Base-by-base conservation (phyloP, 2,113 vertebrate species). In the Ptilonorhynchus violaceus region DNA sequence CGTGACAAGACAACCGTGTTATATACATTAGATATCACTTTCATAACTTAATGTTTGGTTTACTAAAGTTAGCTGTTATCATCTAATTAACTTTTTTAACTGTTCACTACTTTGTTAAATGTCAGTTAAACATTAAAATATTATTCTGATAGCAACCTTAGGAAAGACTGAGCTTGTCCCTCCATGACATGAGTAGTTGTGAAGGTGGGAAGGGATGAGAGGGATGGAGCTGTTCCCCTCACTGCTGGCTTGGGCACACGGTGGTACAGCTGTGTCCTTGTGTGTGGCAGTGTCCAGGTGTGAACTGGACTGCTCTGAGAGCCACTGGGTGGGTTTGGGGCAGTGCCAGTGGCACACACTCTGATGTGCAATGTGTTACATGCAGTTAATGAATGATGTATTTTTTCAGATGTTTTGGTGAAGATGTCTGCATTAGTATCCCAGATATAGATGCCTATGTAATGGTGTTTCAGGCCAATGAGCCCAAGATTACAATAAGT, bases 351-450 rank as follows among this genome's bases (percentile, higher is more conserved):
- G 55, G 47, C 55, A 44, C 56, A 41, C 55, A 31, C 21, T 84
- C 75, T 96, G 72, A 59, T 44, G 28, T 80, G 60, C 77, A 35
- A 42, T 46, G 53, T 80, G 23, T 62, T 90, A 62, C 89, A 77
- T 92, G 76, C 83, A 72, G 46, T 93, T 97, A 97, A 97, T 31
- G 20, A 88, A 85, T 67, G 28, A 83, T 91, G 2, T 97, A 63
- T 96, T 96, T 93, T 96, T 97, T 91, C 96, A 99, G 99, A 97
- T 99, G 99, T 98, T 99, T 99, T 74, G 99, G 99, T 86, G 99
- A 99, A 97, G 99, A 99, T 88, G 98, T 99, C 52, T 99, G 99
- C 79, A 99, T 99, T 96, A 99, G 96, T 85, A 98, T 99, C 96
- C 99, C 99, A 10, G 99, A 99, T 86, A 97, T 99, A n/a, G 99